Evolutionary conservation across 1,140 invertebrate genomes (phyloP), one percentile per base, ranked within the genome.

Genomic region (Episyrphus balteatus): DNA sequence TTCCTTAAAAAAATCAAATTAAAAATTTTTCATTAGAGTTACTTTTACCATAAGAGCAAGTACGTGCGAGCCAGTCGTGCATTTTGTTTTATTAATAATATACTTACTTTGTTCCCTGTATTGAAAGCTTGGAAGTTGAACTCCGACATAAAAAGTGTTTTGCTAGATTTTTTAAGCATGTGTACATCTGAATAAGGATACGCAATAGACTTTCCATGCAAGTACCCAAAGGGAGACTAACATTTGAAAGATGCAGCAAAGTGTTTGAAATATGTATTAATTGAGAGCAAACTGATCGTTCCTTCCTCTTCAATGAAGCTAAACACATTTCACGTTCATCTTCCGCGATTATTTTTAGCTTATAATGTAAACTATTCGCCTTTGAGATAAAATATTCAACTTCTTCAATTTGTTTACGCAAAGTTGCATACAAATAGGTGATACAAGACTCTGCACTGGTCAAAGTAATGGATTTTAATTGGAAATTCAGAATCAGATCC

Each of bases 371-470:
- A 44, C 62, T 65, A 19, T 66, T 67, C 1, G 60, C 62, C 34
- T 66, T 67, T 5, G 47, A 41, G 2, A 66, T 52, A 37, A 66
- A 66, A 32, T 66, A 66, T 1, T 65, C 61, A 7, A 65, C 60
- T 51, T 65, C 54, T 18, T 58, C 51, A 18, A 67, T 48, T 46
- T 67, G 64, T 46, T 65, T 62, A 8, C 57, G 58, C 17, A 67
- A 14, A 0, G 55, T 52, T 13, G 47, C 45, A 38, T 53, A 65
- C 3, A 67, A 46, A 44, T 66, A 46, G n/a, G 54, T 52, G 36
- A 66, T 46, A n/a, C 59, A 64, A 18, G 44, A 59, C 17, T 51
- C 56, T 2, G 53, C 56, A 2, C 52, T 65, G 1, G 42, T 44
- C 12, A 51, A 37, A 32, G 54, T 61, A 7, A 66, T 54, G 0